Conservation (phyloP, 2,797 vertebrate species). For the Ambastaia sidthimunki region DNA sequence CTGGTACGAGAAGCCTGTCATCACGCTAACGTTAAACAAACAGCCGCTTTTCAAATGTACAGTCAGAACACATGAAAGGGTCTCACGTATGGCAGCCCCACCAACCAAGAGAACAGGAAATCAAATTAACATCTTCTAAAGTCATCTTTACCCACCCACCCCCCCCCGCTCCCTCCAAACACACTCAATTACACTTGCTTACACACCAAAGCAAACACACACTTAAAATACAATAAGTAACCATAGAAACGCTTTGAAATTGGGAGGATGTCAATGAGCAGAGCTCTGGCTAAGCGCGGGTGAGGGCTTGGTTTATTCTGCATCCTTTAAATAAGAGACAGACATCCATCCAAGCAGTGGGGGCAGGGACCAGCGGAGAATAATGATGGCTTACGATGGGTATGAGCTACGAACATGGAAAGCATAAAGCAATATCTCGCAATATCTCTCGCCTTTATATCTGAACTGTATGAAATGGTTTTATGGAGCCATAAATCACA, state of each 20-base stretch:
- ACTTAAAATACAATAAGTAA: conserved; percentile 56
- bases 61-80: conserved; percentile 29
- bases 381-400: conserved; percentile 11
- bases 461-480: neutral
- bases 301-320: conserved; percentile 28
- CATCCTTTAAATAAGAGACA: conserved; percentile 45
- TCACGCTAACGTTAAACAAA: conserved; percentile 47
- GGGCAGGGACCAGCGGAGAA: neutral
- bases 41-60: conserved; percentile 22
- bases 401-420: neutral
- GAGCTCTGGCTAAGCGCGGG: conserved; percentile 19
- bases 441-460: neutral
- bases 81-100: conserved; percentile 18
- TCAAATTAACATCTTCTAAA: conserved; percentile 64
- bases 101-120: conserved; percentile 61
- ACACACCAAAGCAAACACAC: conserved; percentile 36
- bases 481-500: neutral
- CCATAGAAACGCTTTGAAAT: conserved; percentile 65
- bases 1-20: conserved; percentile 57
- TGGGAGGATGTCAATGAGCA: conserved; percentile 52
- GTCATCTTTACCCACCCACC: conserved; percentile 52
- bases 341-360: conserved; percentile 19
- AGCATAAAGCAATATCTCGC: neutral
- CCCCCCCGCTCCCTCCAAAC: conserved; percentile 32
- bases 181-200: conserved; percentile 45